Conservation (phyloP, 2,113 vertebrate genomes). For the Nothoprocta pentlandii region DNA sequence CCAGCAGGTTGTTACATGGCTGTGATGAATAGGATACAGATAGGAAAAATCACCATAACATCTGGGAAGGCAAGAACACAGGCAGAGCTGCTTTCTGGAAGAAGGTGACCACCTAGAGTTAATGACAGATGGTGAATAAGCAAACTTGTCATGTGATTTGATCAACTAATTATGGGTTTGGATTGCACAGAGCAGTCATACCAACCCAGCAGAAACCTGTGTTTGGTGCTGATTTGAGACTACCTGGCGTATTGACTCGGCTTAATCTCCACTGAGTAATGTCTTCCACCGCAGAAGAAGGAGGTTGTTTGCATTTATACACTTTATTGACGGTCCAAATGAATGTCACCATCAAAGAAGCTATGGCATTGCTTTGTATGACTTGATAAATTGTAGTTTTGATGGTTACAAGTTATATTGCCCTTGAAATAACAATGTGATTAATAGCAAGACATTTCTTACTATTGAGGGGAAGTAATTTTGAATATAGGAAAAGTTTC, state of each 20-base stretch:
- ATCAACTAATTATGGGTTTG: constrained; percentile 32
- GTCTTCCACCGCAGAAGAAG: neutral
- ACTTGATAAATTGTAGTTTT: neutral
- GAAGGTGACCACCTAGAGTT: constrained; percentile 33
- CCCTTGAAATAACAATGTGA: neutral
- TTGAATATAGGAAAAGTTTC: neutral
- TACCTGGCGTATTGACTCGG: neutral
- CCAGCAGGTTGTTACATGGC: constrained; percentile 55
- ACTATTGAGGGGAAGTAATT: neutral
- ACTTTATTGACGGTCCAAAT: neutral
- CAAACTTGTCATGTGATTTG: constrained; percentile 39
- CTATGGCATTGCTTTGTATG: neutral
- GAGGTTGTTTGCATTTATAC: neutral
- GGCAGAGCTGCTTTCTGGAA: neutral
- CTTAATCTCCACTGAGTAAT: neutral
- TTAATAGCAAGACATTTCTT: neutral
- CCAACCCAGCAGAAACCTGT: neutral
- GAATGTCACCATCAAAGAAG: neutral
- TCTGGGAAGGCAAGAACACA: constrained; percentile 11
- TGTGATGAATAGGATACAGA: constrained; percentile 49
- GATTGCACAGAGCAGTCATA: neutral
- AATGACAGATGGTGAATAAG: constrained; percentile 55
- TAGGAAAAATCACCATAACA: constrained; percentile 52
- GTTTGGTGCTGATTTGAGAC: neutral
- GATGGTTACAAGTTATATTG: neutral